Evolutionary conservation across 2,797 vertebrate species (phyloP).

Genomic region (Ataeniobius toweri): DNA sequence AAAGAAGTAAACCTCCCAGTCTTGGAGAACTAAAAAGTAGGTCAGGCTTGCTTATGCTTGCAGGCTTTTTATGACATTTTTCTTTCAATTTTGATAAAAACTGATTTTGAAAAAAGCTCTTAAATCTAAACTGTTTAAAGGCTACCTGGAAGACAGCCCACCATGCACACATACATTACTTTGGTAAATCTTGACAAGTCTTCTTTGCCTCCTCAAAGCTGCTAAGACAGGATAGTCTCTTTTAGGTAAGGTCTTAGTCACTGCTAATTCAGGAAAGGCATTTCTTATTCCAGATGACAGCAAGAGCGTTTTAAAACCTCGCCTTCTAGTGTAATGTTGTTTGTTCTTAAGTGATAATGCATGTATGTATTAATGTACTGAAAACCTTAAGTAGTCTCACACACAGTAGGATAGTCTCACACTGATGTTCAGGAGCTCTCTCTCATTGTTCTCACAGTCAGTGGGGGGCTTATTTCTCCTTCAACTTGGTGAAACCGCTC

Average conservation of each 20-base stretch:
- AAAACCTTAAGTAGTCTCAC: conserved; percentile 7
- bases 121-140: neutral
- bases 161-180: neutral
- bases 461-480: conserved; percentile 43
- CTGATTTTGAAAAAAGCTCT: neutral
- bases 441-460: conserved; percentile 28
- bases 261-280: neutral
- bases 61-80: neutral
- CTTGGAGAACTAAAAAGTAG: neutral
- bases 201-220: neutral
- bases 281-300: neutral
- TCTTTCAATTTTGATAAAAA: conserved; percentile 3
- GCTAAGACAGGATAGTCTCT: neutral
- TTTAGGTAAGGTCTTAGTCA: neutral
- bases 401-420: conserved; percentile 21
- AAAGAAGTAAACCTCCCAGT: neutral
- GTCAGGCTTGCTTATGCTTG: neutral
- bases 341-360: neutral
- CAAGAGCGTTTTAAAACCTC: conserved; percentile 1
- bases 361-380: neutral
- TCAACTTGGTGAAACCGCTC: conserved; percentile 50
- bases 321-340: neutral
- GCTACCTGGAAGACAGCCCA: neutral
- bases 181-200: neutral
- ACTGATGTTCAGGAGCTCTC: conserved; percentile 46